Percentiles rank a stretch among this genome's conserved stretches.
Evolutionary conservation across 2,888 invertebrate genomes (phyloP).

Genomic region (Ischnus inquisitorius): DNA sequence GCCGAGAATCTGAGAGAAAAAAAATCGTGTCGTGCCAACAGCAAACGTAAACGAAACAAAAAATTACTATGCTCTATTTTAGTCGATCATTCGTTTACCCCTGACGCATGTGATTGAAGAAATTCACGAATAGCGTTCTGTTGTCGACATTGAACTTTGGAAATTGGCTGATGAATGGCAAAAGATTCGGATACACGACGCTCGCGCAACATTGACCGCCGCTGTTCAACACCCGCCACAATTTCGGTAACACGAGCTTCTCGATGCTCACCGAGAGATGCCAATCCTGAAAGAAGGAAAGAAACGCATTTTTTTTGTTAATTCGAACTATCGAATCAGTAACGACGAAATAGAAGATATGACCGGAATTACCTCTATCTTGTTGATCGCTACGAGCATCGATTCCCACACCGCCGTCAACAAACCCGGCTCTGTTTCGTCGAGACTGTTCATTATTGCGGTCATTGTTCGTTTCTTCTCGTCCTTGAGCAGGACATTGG

Average conservation of each 20-base stretch:
- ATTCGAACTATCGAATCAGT: too few relatives aligned
- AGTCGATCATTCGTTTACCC: slow-evolving; percentile 87
- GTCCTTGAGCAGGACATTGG: slow-evolving; percentile 86
- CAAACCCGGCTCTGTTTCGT: slow-evolving; percentile 90
- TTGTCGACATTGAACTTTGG: slow-evolving; percentile 86
- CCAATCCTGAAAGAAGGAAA: slow-evolving; percentile 88
- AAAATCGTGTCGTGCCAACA: neutral
- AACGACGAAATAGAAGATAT: slow-evolving; percentile 30
- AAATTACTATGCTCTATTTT: neutral
- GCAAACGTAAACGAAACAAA: neutral
- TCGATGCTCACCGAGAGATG: slow-evolving; percentile 90
- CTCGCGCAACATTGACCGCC: slow-evolving; percentile 93
- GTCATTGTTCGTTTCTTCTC: slow-evolving; percentile 87
- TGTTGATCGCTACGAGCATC: slow-evolving; percentile 88
- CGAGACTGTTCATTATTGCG: slow-evolving; percentile 88
- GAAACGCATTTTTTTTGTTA: too few relatives aligned
- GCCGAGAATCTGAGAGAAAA: slow-evolving; percentile 87
- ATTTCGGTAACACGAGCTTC: slow-evolving; percentile 91
- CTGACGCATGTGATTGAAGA: slow-evolving; percentile 90
- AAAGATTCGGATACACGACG: slow-evolving; percentile 90
- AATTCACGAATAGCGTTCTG: slow-evolving; percentile 87
- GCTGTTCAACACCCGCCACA: slow-evolving; percentile 89
- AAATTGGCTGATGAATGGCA: slow-evolving; percentile 92
- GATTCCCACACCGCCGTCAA: slow-evolving; percentile 92
- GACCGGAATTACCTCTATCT: slow-evolving; percentile 87